Evolutionary conservation across 2,888 invertebrate genomes (phyloP), one percentile per base, ranked within the genome.

Genomic region (Camptogramma bilineatum): DNA sequence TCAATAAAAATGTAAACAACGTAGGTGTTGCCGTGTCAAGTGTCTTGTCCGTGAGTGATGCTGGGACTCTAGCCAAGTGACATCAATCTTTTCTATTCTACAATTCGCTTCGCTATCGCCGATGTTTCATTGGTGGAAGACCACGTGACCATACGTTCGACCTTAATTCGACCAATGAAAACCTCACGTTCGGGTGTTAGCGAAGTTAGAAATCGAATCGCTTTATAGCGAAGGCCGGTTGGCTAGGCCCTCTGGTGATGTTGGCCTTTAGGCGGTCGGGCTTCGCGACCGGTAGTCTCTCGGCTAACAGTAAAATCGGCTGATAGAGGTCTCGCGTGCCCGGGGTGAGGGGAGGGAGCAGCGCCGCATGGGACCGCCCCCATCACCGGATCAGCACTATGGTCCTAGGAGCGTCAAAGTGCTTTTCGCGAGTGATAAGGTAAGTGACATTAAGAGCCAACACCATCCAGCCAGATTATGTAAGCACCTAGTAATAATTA

Each of bases 231-330:
- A n/a, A n/a, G n/a, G n/a, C n/a, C n/a, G n/a, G n/a, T n/a, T n/a
- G n/a, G n/a, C n/a, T n/a, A n/a, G n/a, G n/a, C n/a, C n/a, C n/a
- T n/a, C n/a, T n/a, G n/a, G n/a, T n/a, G n/a, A 4, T 42, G 42
- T n/a, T 42, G 42, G 42, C 42, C 42, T 10, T 42, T 42, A n/a
- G 42, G 42, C 42, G 42, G 42, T 42, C 42, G 42, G 42, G 42
- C 16, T 7, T 42, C 42, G 42, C 16, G 42, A 16, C 16, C 42
- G 42, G n/a, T 42, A 4, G 3, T 13, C 34, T 42, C 42, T 42
- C 42, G 2, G 42, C 42, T 42, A 16, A 34, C 34, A 42, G 42
- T 42, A 10, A 5, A n/a, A 4, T 16, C 16, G 16, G 42, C 42
- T 42, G 42, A 42, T 42, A 3, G 42, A 42, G 42, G 42, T 42